Base-by-base conservation (phyloP, 2,797 vertebrate genomes). In the Enteromius afrohamiltoni region DNA sequence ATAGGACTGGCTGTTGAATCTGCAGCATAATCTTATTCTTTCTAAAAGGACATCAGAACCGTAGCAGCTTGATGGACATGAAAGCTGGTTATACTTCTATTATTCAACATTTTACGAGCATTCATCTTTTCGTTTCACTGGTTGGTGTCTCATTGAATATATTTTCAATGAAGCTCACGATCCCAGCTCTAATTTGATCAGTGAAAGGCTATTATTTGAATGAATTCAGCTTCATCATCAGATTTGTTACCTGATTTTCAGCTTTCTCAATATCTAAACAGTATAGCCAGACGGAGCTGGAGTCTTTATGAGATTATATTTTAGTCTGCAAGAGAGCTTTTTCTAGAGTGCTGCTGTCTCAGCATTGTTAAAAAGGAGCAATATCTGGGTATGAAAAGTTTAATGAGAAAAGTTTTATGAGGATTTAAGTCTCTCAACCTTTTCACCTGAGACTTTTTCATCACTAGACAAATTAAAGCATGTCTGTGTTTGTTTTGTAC, bases 51-150 rank as follows among this genome's bases (percentile, higher is more conserved):
- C 70, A 79, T 83, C 70, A 49, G 42, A 79, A 19, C 80, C 62
- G 2, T 40, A 45, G 76, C 58, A 80, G 53, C 26, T 5, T 65
- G 67, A 73, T n/a, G 6, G 34, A 65, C 49, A 84, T 77, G 53
- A 0, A 11, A 82, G 67, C 5, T 53, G 51, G 83, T 83, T 80
- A 47, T 26, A 60, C 73, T 83, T 91, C 83, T 75, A 90, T 91
- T 91, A 88, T 93, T 92, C 83, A 91, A 37, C 8, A n/a, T 86
- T 86, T 86, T 75, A 77, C 74, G 69, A 85, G 78, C 53, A 26
- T 85, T 82, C 83, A 82, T 86, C 62, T 60, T 73, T 79, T 86
- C 55, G 78, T 86, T 75, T 77, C 51, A 65, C 23, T 58, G 68
- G 31, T 83, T 80, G 77, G 71, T 47, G 26, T 86, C 58, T 85